Evolutionary conservation across 2,113 vertebrate genomes (phyloP).

Genomic region (human (Homo sapiens)): GRCh38 chr15:71310001-71310500

Average conservation of each 20-base stretch:
- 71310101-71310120: background rate
- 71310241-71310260: constrained; percentile 1
- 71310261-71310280: background rate
- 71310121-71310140: background rate
- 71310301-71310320: background rate
- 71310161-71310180: background rate
- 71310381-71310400: no score
- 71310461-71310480: no score
- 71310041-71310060: background rate
- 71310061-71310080: background rate
- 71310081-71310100: background rate
- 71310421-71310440: no score
- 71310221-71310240: background rate
- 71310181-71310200: constrained; percentile 39
- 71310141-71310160: background rate
- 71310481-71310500: no score
- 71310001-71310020: background rate
- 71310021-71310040: background rate
- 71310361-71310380: no score
- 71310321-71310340: no score
- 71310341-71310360: no score
- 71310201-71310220: background rate
- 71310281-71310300: background rate
- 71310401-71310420: no score
- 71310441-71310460: no score